Conservation (phyloP, 2,888 invertebrate species). For the Capitulum mitella region DNA sequence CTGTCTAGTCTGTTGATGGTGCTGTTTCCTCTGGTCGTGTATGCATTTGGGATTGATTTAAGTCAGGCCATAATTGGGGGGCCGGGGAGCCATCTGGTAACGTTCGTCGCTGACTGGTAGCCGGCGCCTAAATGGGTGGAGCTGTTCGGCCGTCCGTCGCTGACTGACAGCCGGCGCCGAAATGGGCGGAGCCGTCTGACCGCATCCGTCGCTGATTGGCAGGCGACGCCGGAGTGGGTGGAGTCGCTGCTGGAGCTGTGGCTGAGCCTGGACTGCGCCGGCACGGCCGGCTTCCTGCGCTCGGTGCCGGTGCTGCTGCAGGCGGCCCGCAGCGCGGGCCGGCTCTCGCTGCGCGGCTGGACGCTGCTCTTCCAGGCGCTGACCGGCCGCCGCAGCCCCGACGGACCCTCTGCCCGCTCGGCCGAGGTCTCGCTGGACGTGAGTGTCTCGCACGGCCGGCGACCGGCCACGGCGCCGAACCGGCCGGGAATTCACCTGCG, state of each 20-base stretch:
- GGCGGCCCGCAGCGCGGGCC: conserved; percentile 38
- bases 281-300: conserved; percentile 34
- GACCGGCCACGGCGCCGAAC: too few relatives aligned
- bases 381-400: conserved; percentile 56
- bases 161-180: too few relatives aligned
- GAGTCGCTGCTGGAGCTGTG: conserved; percentile 79
- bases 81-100: too few relatives aligned
- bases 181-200: conserved; percentile 15
- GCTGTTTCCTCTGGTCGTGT: too few relatives aligned
- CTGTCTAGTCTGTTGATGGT: too few relatives aligned
- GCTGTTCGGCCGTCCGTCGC: too few relatives aligned
- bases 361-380: conserved; percentile 43
- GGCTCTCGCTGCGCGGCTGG: conserved; percentile 53
- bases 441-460: too few relatives aligned
- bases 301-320: conserved; percentile 32
- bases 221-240: conserved; percentile 59
- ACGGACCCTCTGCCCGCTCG: conserved; percentile 59
- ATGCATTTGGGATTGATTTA: too few relatives aligned
- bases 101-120: too few relatives aligned
- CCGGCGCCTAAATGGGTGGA: too few relatives aligned
- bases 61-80: too few relatives aligned
- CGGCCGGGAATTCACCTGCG: too few relatives aligned
- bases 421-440: conserved; percentile 55
- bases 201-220: conserved; percentile 38
- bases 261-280: conserved; percentile 69